Base-by-base conservation (phyloP, 2,797 vertebrate genomes). In the Apogon talboti region DNA sequence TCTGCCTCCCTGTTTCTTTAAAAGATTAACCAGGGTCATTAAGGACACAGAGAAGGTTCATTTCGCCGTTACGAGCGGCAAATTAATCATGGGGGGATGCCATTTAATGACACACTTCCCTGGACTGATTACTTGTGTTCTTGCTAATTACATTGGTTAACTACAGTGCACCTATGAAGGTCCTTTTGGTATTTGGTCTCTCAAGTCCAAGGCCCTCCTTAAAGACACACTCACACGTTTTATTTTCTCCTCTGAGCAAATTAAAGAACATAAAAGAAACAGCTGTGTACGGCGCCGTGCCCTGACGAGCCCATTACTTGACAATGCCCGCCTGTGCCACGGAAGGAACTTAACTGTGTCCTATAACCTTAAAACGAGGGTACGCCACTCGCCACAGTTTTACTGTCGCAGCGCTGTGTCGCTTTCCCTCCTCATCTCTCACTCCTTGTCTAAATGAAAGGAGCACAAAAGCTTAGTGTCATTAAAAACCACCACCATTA, bases 51-150 rank as follows among this genome's bases (percentile, higher is more conserved):
- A 92, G 91, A 92, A 88, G 89, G 91, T 93, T 90, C 86, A 92
- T 94, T 94, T 93, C 84, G 90, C 90, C 92, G 90, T 95, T 83
- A 91, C 73, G 89, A 95, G 93, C 90, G 79, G 94, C 92, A 93
- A 96, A 96, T 91, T 95, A 95, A 96, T 97, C 93, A 93, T 93
- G 72, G 86, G 73, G 91, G 93, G 90, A 91, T 93, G 93, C 92
- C 91, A 93, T 96, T 95, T 93, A 94, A 94, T 94, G 94, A 95
- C 93, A 95, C 92, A 90, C 90, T 92, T 90, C 89, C 91, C 93
- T 93, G 91, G 83, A 93, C 93, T 95, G 94, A 94, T 91, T 92
- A 94, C 93, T 87, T 94, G 92, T 92, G 94, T 94, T 93, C 90
- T 84, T 95, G 93, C 93, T 96, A 96, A 98, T 96, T 95, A 95